Conservation (phyloP, 1,140 invertebrate genomes). For the Drosophila willistoni region DNA sequence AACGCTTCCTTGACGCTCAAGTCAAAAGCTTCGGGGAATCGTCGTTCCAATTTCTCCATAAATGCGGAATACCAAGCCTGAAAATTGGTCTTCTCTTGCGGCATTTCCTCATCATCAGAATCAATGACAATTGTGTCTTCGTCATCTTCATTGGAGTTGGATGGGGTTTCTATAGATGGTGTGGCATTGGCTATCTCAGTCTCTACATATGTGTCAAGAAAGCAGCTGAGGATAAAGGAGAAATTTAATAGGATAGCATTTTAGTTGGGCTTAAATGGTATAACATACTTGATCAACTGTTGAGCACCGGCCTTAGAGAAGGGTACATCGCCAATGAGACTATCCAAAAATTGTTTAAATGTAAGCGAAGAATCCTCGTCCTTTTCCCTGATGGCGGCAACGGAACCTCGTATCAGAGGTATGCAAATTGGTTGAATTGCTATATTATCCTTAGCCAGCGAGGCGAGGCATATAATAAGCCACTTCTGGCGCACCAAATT, state of each 20-base stretch:
- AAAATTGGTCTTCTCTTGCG: conserved; percentile 47
- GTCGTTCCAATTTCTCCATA: conserved; percentile 85
- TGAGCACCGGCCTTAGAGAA: conserved; percentile 65
- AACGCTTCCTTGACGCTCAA: conserved; percentile 84
- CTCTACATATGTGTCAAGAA: conserved; percentile 77
- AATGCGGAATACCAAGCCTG: conserved; percentile 84
- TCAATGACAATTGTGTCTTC: conserved; percentile 83
- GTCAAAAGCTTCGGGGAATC: conserved; percentile 88
- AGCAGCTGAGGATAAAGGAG: conserved; percentile 81
- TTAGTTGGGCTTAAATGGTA: background rate
- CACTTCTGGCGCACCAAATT: conserved; percentile 72
- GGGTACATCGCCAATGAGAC: conserved; percentile 56
- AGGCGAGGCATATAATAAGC: conserved; percentile 45
- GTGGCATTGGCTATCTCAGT: background rate
- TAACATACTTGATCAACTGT: conserved; percentile 83
- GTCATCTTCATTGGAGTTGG: conserved; percentile 40
- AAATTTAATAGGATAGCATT: background rate
- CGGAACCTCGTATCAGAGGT: conserved; percentile 54
- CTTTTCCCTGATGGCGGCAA: conserved; percentile 55
- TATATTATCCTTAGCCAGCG: conserved; percentile 63
- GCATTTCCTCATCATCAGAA: conserved; percentile 66
- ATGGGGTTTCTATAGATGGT: conserved; percentile 12
- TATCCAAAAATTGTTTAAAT: conserved; percentile 62
- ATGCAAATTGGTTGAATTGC: conserved; percentile 63
- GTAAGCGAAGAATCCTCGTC: conserved; percentile 11